These are phyloP conservation scores for Mantis religiosa DNA, from an alignment of 2,888 invertebrate genomes.

Conservation along the genomic window DNA sequence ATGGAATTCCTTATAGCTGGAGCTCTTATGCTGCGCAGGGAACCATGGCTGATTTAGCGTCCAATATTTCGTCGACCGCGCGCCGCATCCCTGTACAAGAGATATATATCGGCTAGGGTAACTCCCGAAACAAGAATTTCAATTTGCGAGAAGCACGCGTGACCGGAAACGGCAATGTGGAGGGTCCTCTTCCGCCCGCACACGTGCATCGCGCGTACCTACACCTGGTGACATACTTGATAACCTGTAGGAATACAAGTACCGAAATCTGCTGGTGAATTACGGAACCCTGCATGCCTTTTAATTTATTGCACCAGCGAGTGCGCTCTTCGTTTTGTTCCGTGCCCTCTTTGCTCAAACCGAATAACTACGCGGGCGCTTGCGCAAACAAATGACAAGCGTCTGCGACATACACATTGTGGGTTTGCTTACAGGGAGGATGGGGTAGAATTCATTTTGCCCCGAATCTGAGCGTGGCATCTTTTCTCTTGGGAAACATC, in stretches of 20 bases:
- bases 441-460: constrained; percentile 8
- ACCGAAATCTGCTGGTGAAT: background rate
- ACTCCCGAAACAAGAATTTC: constrained; percentile 40
- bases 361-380: background rate
- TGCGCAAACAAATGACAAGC: background rate
- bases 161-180: constrained; percentile 32
- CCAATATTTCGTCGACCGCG: constrained; percentile 18
- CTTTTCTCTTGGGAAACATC: background rate
- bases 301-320: background rate
- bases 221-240: constrained; percentile 26
- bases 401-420: background rate
- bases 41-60: constrained; percentile 24
- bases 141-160: constrained; percentile 38
- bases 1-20: background rate
- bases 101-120: constrained; percentile 10
- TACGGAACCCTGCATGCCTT: background rate
- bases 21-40: constrained; percentile 14
- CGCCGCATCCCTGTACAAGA: background rate
- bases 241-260: constrained; percentile 17
- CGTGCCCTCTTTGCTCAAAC: background rate
- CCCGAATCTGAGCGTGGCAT: background rate
- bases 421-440: background rate
- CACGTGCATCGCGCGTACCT: background rate
- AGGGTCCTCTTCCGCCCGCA: background rate
- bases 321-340: background rate